These are phyloP conservation scores for Miichthys miiuy DNA, from an alignment of 2,797 vertebrate genomes.

Conservation along the genomic window DNA sequence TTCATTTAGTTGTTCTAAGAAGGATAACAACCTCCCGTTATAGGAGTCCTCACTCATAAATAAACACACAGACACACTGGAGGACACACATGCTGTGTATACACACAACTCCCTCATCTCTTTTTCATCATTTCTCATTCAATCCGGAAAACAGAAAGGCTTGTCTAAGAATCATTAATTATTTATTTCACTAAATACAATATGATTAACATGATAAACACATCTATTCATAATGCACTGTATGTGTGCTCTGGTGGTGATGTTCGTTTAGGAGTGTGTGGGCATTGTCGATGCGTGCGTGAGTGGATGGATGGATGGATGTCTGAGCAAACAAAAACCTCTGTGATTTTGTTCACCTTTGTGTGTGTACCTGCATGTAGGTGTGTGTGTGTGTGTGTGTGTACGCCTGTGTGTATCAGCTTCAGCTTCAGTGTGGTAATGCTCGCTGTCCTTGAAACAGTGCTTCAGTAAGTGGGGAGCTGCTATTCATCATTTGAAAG, in stretches of 20 bases:
- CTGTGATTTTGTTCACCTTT: slow-evolving; percentile 1
- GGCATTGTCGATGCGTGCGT: slow-evolving; percentile 24
- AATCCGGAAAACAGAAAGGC: slow-evolving; percentile 3
- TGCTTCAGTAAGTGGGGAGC: slow-evolving; percentile 23
- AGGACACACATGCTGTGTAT: neutral
- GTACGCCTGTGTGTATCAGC: neutral
- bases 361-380: neutral
- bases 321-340: slow-evolving; percentile 18
- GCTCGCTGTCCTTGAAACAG: slow-evolving; percentile 45
- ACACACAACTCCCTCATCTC: slow-evolving; percentile 1
- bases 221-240: slow-evolving; percentile 7
- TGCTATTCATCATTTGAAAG: slow-evolving; percentile 41
- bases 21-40: slow-evolving; percentile 46
- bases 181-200: slow-evolving; percentile 6
- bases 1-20: slow-evolving; percentile 64
- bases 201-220: slow-evolving; percentile 39
- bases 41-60: slow-evolving; percentile 18
- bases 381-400: slow-evolving; percentile 1
- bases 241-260: neutral
- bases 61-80: slow-evolving; percentile 11
- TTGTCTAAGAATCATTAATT: slow-evolving; percentile 17
- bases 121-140: slow-evolving; percentile 8
- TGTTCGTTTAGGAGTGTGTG: slow-evolving; percentile 22
- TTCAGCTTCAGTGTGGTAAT: slow-evolving; percentile 6
- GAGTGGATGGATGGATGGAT: slow-evolving; percentile 18